Evolutionary conservation across 1,140 invertebrate species (phyloP).

Genomic region (Drosophila tsacasi): DNA sequence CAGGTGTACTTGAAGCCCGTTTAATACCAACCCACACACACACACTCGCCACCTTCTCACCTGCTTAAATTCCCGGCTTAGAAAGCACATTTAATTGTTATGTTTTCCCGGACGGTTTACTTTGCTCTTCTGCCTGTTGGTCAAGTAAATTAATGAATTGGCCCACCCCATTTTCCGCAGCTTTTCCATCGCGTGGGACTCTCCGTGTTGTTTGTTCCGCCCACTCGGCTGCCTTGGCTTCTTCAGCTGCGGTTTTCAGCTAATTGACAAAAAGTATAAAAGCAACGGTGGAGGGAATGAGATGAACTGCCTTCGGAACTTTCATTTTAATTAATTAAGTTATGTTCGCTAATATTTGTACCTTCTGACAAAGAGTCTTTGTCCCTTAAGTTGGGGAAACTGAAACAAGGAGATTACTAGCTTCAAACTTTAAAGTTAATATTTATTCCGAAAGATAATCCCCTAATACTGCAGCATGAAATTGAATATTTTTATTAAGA

Average conservation of each 20-base stretch:
- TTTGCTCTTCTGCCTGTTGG: constrained; percentile 43
- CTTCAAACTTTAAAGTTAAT: neutral
- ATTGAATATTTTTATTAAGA: neutral
- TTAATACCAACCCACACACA: constrained; percentile 1
- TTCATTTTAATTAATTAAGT: constrained; percentile 47
- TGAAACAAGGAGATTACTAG: neutral
- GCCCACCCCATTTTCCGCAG: constrained; percentile 2
- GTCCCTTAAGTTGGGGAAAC: neutral
- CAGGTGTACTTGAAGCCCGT: constrained; percentile 15
- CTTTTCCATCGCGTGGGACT: neutral
- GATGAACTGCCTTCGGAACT: constrained; percentile 4
- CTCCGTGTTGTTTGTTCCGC: constrained; percentile 13
- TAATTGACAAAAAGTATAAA: constrained; percentile 47
- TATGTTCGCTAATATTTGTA: constrained; percentile 29
- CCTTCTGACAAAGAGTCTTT: constrained; percentile 1
- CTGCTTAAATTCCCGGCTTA: constrained; percentile 27
- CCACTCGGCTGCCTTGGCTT: constrained; percentile 24
- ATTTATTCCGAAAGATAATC: neutral
- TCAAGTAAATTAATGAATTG: constrained; percentile 50
- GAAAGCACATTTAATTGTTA: constrained; percentile 48
- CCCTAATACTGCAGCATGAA: neutral
- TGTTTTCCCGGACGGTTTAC: constrained; percentile 46
- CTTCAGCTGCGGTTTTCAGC: constrained; percentile 38
- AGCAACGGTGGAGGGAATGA: neutral
- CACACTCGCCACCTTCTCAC: neutral